phyloP scores from a whole-genome alignment of 2,797 vertebrate species.

The Catostomus latipinnis region DNA sequence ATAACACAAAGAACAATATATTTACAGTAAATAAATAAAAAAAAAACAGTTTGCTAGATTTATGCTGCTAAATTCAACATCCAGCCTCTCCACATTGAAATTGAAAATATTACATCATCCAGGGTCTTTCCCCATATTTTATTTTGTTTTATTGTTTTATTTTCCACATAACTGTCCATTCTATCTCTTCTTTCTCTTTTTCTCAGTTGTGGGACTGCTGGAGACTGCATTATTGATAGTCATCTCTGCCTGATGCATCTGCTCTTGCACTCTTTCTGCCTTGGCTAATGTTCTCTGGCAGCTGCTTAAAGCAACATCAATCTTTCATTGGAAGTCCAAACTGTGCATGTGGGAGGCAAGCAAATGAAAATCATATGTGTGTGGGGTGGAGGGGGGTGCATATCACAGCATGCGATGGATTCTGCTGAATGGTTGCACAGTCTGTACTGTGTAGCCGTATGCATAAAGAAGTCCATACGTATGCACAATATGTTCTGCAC shows the following conservation, averaged over 20 bases:
- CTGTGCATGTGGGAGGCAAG: slow-evolving; percentile 57
- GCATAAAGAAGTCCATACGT: neutral
- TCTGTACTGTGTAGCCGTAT: slow-evolving; percentile 6
- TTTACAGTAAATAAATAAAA: too few relatives aligned
- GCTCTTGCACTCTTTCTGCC: slow-evolving; percentile 68
- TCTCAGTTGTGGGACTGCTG: slow-evolving; percentile 61
- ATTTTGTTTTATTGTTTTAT: neutral
- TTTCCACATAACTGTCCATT: slow-evolving; percentile 12
- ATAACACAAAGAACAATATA: too few relatives aligned
- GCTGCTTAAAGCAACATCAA: slow-evolving; percentile 82
- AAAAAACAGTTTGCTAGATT: too few relatives aligned
- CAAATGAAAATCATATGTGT: slow-evolving; percentile 41
- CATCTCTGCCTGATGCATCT: slow-evolving; percentile 78
- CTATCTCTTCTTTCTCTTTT: slow-evolving; percentile 37
- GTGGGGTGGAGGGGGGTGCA: slow-evolving; percentile 20
- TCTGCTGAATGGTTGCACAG: neutral
- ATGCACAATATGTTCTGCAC: slow-evolving; percentile 8
- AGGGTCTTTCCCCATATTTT: slow-evolving; percentile 34
- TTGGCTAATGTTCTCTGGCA: slow-evolving; percentile 79
- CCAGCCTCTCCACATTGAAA: neutral
- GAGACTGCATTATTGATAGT: slow-evolving; percentile 83
- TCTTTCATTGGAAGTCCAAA: slow-evolving; percentile 75
- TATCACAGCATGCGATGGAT: slow-evolving; percentile 24
- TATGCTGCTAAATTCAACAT: too few relatives aligned
- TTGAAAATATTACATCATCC: slow-evolving; percentile 40